phyloP scores from a whole-genome alignment of 2,797 vertebrate species.

The Choloepus didactylus region DNA sequence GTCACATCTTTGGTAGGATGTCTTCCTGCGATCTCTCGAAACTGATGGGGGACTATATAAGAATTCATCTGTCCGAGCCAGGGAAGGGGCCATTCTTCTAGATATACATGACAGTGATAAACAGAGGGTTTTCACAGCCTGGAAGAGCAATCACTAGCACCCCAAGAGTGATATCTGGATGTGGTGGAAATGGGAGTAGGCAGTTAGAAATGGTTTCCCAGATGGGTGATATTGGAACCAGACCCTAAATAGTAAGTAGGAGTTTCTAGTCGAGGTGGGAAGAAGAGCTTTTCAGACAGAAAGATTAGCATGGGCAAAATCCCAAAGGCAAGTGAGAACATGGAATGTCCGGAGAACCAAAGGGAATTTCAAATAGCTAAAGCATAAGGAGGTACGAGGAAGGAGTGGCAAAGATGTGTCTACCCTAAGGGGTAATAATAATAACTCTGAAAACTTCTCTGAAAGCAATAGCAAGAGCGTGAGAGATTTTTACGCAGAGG shows the following conservation, averaged over 20 bases:
- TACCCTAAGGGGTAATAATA: no score
- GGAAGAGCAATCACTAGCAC: no score
- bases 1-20: background rate
- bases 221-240: background rate
- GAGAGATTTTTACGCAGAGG: background rate
- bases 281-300: background rate
- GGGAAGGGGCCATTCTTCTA: background rate
- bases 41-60: background rate
- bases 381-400: no score
- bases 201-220: background rate
- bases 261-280: background rate
- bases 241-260: background rate
- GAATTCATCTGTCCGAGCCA: background rate
- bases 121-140: background rate
- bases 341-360: background rate
- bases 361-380: background rate
- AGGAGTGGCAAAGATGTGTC: background rate
- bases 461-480: background rate
- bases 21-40: background rate
- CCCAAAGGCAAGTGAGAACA: background rate
- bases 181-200: background rate
- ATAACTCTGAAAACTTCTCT: background rate
- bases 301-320: background rate
- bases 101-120: background rate
- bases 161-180: background rate